A percentile compares a stretch with the other conserved stretches of the same genome.
These are phyloP conservation scores for Lasioglossum oenotherae DNA, from an alignment of 2,888 invertebrate genomes.

Conservation along the genomic window DNA sequence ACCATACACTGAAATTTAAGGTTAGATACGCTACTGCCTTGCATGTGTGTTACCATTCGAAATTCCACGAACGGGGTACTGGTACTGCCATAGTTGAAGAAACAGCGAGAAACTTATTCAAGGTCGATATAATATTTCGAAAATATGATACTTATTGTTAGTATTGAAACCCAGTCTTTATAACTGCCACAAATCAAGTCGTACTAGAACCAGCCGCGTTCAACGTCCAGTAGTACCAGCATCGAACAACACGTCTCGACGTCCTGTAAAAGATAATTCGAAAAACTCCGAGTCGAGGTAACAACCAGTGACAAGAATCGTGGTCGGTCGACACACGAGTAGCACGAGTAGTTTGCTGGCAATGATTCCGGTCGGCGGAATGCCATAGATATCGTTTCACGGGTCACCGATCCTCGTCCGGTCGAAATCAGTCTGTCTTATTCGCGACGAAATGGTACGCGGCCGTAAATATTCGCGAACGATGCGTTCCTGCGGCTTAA, in stretches of 20 bases:
- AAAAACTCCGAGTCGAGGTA: neutral
- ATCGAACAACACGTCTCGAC: neutral
- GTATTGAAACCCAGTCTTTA: neutral
- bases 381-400: slow-evolving; percentile 4
- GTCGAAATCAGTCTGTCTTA: neutral
- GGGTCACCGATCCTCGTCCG: neutral
- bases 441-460: slow-evolving; percentile 35
- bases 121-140: too few species aligned
- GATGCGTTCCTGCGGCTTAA: slow-evolving; percentile 57
- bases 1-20: too few species aligned
- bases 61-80: too few species aligned
- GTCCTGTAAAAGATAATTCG: neutral
- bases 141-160: too few species aligned
- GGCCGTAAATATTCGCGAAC: slow-evolving; percentile 43
- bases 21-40: too few species aligned
- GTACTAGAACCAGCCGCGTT: neutral
- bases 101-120: too few species aligned
- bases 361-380: neutral
- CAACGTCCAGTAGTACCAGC: neutral
- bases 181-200: neutral
- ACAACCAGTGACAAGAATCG: neutral
- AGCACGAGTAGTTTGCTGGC: neutral
- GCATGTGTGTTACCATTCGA: too few species aligned
- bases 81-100: too few species aligned
- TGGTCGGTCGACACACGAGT: neutral